A percentile compares a stretch with the other conserved stretches of the same genome.
phyloP scores from a whole-genome alignment of 2,888 invertebrate genomes.

The Embidobia sp. region DNA sequence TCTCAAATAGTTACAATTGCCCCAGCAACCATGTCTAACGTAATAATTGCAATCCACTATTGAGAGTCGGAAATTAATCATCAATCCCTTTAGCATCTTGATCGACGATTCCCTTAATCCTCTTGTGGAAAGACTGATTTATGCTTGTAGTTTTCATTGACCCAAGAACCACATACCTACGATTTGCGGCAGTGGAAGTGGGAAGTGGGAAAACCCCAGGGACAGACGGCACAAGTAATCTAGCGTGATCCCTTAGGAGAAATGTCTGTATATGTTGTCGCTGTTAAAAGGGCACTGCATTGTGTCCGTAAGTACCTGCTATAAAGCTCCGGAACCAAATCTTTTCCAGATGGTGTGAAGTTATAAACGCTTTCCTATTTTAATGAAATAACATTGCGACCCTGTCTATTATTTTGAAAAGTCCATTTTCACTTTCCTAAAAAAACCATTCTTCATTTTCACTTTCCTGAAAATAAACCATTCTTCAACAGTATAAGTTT shows the following conservation, averaged over 20 bases:
- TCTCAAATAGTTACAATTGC: neutral
- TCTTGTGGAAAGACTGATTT: slow-evolving; percentile 48
- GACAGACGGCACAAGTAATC: slow-evolving; percentile 43
- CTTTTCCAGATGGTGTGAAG: slow-evolving; percentile 69
- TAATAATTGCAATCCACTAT: slow-evolving; percentile 6
- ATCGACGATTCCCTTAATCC: slow-evolving; percentile 28
- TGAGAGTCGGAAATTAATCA: slow-evolving; percentile 18
- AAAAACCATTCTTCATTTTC: neutral
- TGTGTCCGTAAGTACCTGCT: slow-evolving; percentile 71
- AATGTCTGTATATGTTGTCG: slow-evolving; percentile 43
- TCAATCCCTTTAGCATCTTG: slow-evolving; percentile 15
- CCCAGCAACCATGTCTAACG: neutral
- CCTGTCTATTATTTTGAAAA: slow-evolving; percentile 23
- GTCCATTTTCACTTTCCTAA: slow-evolving; percentile 29
- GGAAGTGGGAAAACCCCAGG: slow-evolving; percentile 41
- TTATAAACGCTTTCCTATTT: slow-evolving; percentile 51
- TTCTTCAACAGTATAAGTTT: neutral
- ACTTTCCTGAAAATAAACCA: neutral
- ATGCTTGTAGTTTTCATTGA: slow-evolving; percentile 51
- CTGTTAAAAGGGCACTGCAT: slow-evolving; percentile 53
- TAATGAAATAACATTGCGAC: slow-evolving; percentile 13
- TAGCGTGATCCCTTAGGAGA: slow-evolving; percentile 43
- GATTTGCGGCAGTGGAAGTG: slow-evolving; percentile 43
- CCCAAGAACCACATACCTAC: slow-evolving; percentile 55
- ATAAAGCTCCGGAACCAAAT: slow-evolving; percentile 69